Evolutionary conservation across 2,113 vertebrate genomes (phyloP), one percentile per base, ranked within the genome.

Genomic region (Cyphomyrus discorhynchus): DNA sequence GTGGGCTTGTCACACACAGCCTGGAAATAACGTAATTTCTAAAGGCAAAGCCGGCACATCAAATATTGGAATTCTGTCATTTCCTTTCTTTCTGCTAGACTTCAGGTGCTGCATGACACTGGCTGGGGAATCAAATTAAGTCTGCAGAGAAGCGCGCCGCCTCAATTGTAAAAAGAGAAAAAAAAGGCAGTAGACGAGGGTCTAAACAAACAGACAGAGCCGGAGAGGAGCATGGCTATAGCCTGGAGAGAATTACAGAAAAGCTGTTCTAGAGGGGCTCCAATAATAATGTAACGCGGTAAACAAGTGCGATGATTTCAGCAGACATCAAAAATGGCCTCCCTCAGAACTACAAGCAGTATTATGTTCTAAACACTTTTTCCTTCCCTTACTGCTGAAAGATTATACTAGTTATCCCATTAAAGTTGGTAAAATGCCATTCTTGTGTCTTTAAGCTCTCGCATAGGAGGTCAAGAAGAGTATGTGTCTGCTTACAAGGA

Each of bases 361-460:
- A 98, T 98, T 97, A 98, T 97, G 94, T 95, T 97, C 96, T 95
- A 96, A 97, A 98, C 95, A 97, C 96, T 97, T 97, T 97, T 97
- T 97, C 97, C 62, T 96, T 96, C 95, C 95, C 96, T 95, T 97
- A 97, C 96, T 97, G 95, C 96, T 97, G 97, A 97, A 98, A 98
- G 98, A 98, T 99, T 98, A 98, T 97, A 97, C 97, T 94, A 97
- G 98, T 99, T 98, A 99, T 99, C 98, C 98, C 96, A 98, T 99
- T 98, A 98, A 98, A 98, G 97, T 98, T 98, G 96, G 96, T 98
- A 98, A 98, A 99, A 97, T 96, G 94, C 97, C 97, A 97, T 98
- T 98, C 97, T 98, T 97, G 97, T 97, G 97, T 97, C 96, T 97
- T 98, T 98, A 98, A 98, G 97, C 97, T 96, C 96, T 96, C 96